A percentile compares a stretch with the other conserved stretches of the same genome.
Evolutionary conservation across 2,113 vertebrate species (phyloP).

Genomic region (Salminus brasiliensis): DNA sequence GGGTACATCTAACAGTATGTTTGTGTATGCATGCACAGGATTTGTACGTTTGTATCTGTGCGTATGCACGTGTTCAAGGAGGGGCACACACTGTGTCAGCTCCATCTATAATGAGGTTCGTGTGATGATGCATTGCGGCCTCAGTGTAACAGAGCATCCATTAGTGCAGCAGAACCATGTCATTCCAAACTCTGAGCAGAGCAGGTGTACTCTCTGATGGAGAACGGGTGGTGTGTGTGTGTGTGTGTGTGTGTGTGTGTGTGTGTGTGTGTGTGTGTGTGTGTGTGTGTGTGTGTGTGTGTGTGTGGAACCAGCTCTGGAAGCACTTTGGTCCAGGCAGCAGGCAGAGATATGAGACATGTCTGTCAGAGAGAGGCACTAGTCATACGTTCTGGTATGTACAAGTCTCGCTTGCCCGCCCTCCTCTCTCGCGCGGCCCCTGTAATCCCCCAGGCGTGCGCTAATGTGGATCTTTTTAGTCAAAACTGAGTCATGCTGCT

Average conservation of each 20-base stretch:
- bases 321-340: constrained; percentile 76
- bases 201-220: constrained; percentile 68
- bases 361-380: constrained; percentile 64
- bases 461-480: constrained; percentile 63
- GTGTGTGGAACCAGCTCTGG: constrained; percentile 74
- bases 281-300: constrained; percentile 30
- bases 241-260: constrained; percentile 50
- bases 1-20: neutral
- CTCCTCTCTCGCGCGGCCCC: constrained; percentile 57
- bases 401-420: constrained; percentile 61
- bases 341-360: constrained; percentile 71
- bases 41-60: constrained; percentile 1
- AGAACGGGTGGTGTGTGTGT: constrained; percentile 40
- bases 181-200: constrained; percentile 19
- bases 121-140: constrained; percentile 28
- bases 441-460: constrained; percentile 62
- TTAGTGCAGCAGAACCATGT: constrained; percentile 14
- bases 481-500: constrained; percentile 67
- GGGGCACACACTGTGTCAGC: constrained; percentile 19
- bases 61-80: constrained; percentile 25
- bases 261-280: constrained; percentile 47
- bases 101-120: constrained; percentile 42
- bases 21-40: neutral
- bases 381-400: constrained; percentile 81
- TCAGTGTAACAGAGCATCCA: constrained; percentile 26